These are phyloP conservation scores for Setophaga kirtlandii DNA, from an alignment of 2,113 vertebrate species.

Conservation along the genomic window DNA sequence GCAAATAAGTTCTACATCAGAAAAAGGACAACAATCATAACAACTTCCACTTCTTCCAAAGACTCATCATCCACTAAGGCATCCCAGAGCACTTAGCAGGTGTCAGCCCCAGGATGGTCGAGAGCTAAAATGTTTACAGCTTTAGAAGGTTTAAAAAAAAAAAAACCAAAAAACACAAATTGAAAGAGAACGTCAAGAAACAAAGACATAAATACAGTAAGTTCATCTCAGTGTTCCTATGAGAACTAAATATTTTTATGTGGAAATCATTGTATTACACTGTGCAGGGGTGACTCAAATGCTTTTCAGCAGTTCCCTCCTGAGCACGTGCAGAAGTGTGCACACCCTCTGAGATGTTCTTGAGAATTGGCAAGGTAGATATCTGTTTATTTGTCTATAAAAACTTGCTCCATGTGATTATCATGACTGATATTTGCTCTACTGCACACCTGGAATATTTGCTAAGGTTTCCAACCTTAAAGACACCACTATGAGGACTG, in stretches of 20 bases:
- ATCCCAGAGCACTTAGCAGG: neutral
- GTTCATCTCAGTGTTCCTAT: neutral
- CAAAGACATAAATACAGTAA: neutral
- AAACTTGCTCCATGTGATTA: neutral
- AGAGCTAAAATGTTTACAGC: slow-evolving; percentile 14
- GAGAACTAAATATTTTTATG: neutral
- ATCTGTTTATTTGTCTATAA: neutral
- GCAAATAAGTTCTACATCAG: slow-evolving; percentile 6
- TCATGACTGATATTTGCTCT: neutral
- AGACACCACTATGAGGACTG: too few relatives aligned
- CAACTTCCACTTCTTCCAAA: neutral
- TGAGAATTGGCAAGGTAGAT: neutral
- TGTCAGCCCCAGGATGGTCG: neutral
- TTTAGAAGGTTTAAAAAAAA: neutral
- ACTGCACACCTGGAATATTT: neutral
- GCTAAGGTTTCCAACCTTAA: neutral
- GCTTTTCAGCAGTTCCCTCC: neutral
- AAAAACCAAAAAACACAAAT: neutral
- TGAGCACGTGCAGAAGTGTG: neutral
- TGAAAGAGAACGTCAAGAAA: neutral
- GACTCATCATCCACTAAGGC: neutral
- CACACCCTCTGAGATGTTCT: neutral
- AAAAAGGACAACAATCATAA: neutral
- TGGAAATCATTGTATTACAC: neutral
- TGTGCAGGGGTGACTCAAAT: neutral